Evolutionary conservation across 2,113 vertebrate species (phyloP), one percentile per base, ranked within the genome.

Genomic region (Rhinopithecus roxellana): DNA sequence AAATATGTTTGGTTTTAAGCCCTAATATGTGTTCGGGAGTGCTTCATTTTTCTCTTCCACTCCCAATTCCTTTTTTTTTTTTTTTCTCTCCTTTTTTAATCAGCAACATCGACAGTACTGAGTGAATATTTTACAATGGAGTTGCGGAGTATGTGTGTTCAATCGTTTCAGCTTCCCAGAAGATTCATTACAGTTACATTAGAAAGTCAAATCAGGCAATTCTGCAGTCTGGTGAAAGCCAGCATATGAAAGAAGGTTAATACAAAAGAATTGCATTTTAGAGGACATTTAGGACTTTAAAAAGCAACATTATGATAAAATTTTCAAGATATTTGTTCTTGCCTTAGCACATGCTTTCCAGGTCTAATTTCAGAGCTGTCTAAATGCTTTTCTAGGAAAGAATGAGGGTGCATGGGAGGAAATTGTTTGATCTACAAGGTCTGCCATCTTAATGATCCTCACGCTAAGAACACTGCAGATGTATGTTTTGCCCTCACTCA

Each of bases 181-280:
- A 99, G 99, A 99, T 99, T 99, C 99, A 99, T 99, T 99, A 99
- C 99, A 98, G 98, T 99, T 98, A 98, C 98, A 99, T 99, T 99
- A 99, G 99, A 99, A 99, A 99, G 99, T 99, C 99, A 99, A 99
- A 99, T 99, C 99, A 99, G 99, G 99, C 99, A 99, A 99, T 99
- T 99, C 99, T 99, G 99, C 99, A 99, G 99, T 98, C 98, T 98
- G 97, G 93, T 98, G 98, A 98, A 98, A 99, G 98, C 98, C 90
- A 98, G 97, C 98, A 97, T 98, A 98, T 98, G 97, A 98, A 98
- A 99, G 98, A 98, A 98, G 98, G 98, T 98, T 99, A 98, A 98
- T 99, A 99, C 98, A 99, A 98, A 99, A 98, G 98, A 98, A 98
- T 98, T 98, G 98, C 98, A 98, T 99, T 99, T 99, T 99, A 98